Evolutionary conservation across 2,888 invertebrate species (phyloP).

Genomic region (Ceratothoa steindachneri): DNA sequence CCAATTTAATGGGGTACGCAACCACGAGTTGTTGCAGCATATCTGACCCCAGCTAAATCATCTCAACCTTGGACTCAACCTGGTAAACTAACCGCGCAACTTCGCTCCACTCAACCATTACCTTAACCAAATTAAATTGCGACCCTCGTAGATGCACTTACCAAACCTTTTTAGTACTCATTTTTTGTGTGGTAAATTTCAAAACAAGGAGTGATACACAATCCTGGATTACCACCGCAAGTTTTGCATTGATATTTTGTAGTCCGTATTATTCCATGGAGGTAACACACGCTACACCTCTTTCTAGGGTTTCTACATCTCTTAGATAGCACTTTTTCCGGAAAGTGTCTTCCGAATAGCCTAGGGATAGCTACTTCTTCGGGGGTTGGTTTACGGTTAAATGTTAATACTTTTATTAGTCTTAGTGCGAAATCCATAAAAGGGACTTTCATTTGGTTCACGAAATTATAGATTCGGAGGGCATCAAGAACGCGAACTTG

Average conservation of each 20-base stretch:
- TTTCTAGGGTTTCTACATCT: neutral
- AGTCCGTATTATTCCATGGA: neutral
- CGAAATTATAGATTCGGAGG: constrained; percentile 3
- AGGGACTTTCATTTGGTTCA: too few species aligned
- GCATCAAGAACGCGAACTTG: constrained; percentile 7
- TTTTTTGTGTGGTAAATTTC: neutral
- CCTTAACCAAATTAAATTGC: too few species aligned
- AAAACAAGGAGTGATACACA: neutral
- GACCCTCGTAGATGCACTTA: too few species aligned
- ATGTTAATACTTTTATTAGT: neutral
- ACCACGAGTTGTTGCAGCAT: too few species aligned
- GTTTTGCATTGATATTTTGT: constrained; percentile 8
- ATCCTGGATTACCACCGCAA: neutral
- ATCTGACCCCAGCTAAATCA: too few species aligned
- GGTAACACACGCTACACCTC: neutral
- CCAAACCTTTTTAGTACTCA: too few species aligned
- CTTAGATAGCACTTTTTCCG: neutral
- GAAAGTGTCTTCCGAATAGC: neutral
- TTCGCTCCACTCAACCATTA: too few species aligned
- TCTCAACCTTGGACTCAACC: too few species aligned
- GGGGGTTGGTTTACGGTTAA: neutral
- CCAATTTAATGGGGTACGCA: too few species aligned
- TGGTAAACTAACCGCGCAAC: too few species aligned
- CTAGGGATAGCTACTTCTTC: neutral
- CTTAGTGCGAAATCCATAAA: neutral